Conservation (phyloP, 2,888 invertebrate species). For the Camponotus fellah region DNA sequence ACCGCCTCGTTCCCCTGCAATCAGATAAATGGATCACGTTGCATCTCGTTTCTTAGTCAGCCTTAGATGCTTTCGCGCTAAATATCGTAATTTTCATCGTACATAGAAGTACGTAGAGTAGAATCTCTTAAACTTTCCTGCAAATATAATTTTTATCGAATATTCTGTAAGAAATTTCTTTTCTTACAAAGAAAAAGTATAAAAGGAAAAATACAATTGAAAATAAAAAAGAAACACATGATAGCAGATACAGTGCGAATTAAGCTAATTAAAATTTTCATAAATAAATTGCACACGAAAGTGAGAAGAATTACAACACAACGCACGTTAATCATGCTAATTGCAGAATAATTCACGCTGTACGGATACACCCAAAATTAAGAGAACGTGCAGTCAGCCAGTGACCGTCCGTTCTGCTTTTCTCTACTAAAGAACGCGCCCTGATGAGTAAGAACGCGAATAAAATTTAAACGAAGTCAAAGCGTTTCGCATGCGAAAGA, state of each 20-base stretch:
- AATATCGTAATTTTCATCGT: slow-evolving; percentile 26
- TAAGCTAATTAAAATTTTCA: slow-evolving; percentile 61
- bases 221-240: slow-evolving; percentile 44
- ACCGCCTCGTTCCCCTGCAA: slow-evolving; percentile 88
- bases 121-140: not conserved
- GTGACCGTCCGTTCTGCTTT: slow-evolving; percentile 43
- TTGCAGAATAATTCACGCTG: slow-evolving; percentile 64
- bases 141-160: not conserved
- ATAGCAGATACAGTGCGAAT: slow-evolving; percentile 58
- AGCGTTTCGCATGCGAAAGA: slow-evolving; percentile 60
- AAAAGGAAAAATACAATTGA: not conserved
- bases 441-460: slow-evolving; percentile 70
- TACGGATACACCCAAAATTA: slow-evolving; percentile 61
- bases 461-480: slow-evolving; percentile 78
- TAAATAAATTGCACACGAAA: slow-evolving; percentile 57
- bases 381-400: slow-evolving; percentile 54
- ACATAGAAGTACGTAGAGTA: not conserved
- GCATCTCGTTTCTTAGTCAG: slow-evolving; percentile 6
- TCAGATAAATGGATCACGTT: slow-evolving; percentile 55
- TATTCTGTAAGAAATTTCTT: not conserved
- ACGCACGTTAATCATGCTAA: slow-evolving; percentile 64
- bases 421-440: slow-evolving; percentile 7
- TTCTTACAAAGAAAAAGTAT: not conserved
- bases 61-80: slow-evolving; percentile 4
- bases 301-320: slow-evolving; percentile 56